Evolutionary conservation across 2,113 vertebrate species (phyloP).

Genomic region (Chionomys nivalis): DNA sequence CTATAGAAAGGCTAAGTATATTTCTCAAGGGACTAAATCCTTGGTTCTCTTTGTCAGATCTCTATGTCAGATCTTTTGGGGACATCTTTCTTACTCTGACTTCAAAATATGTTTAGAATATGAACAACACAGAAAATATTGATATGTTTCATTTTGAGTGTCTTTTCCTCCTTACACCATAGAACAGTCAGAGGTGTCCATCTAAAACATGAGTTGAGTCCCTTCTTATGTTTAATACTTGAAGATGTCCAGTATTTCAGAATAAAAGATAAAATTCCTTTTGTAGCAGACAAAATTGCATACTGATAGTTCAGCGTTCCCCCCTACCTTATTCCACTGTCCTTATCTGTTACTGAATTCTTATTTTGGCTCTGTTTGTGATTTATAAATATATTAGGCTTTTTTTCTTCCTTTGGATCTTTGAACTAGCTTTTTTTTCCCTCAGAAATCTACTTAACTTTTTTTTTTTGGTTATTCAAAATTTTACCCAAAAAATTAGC

Average conservation of each 20-base stretch:
- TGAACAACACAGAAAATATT: not conserved
- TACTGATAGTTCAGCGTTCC: not conserved
- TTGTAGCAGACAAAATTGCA: not conserved
- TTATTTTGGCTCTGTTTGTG: not conserved
- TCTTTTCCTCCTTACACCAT: not conserved
- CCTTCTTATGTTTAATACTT: not conserved
- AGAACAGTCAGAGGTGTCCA: not conserved
- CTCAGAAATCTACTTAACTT: not conserved
- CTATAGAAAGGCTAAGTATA: not conserved
- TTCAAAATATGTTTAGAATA: not conserved
- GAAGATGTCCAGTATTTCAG: not conserved
- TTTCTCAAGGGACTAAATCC: not conserved
- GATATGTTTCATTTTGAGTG: not conserved
- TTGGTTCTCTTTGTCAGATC: no score
- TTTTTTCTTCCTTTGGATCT: not conserved
- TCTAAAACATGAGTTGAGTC: not conserved
- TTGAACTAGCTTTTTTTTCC: not conserved
- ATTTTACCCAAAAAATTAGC: not conserved
- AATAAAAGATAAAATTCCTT: not conserved
- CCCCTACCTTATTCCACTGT: not conserved
- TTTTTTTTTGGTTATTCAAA: not conserved
- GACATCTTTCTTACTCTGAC: not conserved
- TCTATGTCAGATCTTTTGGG: not conserved
- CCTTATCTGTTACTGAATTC: not conserved
- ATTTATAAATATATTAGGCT: not conserved